These are phyloP conservation scores for Pachypeltis micranthus DNA, from an alignment of 1,140 invertebrate species.

Conservation along the genomic window DNA sequence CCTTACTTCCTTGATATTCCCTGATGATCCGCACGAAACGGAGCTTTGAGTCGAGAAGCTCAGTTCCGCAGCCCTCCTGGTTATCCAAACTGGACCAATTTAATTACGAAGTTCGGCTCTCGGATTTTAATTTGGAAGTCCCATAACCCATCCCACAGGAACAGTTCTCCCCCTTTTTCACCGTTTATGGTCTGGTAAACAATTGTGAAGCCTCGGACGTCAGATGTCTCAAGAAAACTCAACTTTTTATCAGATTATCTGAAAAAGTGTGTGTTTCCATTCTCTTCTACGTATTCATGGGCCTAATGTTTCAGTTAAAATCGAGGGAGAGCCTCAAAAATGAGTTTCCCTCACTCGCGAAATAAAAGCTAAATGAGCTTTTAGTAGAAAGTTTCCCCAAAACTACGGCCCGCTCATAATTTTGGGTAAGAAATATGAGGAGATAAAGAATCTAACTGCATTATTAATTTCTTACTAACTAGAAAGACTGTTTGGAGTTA, in stretches of 20 bases:
- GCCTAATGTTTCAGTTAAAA: background rate
- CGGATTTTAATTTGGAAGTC: background rate
- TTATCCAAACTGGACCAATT: too few relatives aligned
- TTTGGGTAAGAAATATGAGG: too few relatives aligned
- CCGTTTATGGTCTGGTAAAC: background rate
- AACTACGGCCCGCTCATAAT: background rate
- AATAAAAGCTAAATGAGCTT: background rate
- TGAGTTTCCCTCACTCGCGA: background rate
- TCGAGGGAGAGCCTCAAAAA: background rate
- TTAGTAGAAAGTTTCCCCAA: background rate
- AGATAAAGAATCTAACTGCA: background rate
- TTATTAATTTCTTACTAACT: constrained; percentile 7
- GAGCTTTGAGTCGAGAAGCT: too few relatives aligned
- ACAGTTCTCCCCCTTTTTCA: background rate
- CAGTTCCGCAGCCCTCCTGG: too few relatives aligned
- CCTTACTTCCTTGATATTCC: too few relatives aligned
- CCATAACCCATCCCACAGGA: background rate
- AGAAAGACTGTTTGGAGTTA: constrained; percentile 2
- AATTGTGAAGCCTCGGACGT: too few relatives aligned
- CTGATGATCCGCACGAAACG: too few relatives aligned
- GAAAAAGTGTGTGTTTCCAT: too few relatives aligned
- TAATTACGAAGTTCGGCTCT: too few relatives aligned
- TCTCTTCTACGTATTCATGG: too few relatives aligned
- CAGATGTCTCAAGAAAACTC: too few relatives aligned
- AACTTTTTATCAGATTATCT: too few relatives aligned